Evolutionary conservation across 2,888 invertebrate species (phyloP).

Genomic region (Drosophila greeni): DNA sequence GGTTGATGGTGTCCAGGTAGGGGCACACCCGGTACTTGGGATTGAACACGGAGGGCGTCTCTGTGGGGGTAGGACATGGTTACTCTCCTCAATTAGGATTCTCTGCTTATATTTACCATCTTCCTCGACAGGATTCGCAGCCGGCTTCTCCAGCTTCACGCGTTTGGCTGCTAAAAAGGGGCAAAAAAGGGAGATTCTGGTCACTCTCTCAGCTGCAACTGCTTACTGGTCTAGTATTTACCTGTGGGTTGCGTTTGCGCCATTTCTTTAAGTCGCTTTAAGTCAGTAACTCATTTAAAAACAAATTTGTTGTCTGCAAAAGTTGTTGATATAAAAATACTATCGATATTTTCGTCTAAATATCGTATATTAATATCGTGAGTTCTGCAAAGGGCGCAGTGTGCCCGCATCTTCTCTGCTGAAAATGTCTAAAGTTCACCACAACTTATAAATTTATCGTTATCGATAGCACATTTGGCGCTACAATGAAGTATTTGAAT

Average conservation of each 20-base stretch:
- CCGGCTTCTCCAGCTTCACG: slow-evolving; percentile 56
- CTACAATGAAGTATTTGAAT: background rate
- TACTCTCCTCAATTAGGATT: background rate
- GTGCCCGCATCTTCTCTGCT: background rate
- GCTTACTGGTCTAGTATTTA: background rate
- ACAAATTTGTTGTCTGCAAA: slow-evolving; percentile 13
- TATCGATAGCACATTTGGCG: background rate
- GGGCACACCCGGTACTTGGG: slow-evolving; percentile 87
- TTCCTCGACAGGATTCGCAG: slow-evolving; percentile 48
- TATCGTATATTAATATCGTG: too few relatives aligned
- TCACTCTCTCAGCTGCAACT: background rate
- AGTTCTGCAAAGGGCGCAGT: too few relatives aligned
- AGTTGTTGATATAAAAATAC: too few relatives aligned
- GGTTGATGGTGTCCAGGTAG: slow-evolving; percentile 98
- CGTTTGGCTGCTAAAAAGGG: slow-evolving; percentile 45
- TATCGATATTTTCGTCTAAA: too few relatives aligned
- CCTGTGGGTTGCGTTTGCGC: slow-evolving; percentile 29
- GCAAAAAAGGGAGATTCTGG: background rate
- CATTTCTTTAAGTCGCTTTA: slow-evolving; percentile 4
- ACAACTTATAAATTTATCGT: background rate
- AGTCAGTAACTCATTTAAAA: slow-evolving; percentile 26
- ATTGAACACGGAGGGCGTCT: slow-evolving; percentile 79
- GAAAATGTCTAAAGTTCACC: too few relatives aligned
- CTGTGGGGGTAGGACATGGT: slow-evolving; percentile 26
- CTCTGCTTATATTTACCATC: slow-evolving; percentile 48